Conservation (phyloP, 2,113 vertebrate species). For the Xiphophorus hellerii region DNA sequence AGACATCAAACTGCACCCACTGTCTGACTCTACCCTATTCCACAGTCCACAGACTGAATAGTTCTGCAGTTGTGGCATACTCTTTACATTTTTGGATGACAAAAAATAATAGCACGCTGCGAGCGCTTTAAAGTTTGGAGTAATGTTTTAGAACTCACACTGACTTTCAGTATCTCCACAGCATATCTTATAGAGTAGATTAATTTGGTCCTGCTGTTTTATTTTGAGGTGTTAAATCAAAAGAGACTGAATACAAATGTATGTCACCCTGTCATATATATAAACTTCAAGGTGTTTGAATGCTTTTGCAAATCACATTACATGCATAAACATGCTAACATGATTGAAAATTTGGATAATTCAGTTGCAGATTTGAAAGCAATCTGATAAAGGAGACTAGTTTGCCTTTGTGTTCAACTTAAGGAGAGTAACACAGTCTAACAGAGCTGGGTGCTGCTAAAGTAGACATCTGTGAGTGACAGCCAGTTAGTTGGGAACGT, state of each 20-base stretch:
- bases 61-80: too few species aligned
- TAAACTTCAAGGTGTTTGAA: neutral
- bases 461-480: conserved; percentile 61
- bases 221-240: neutral
- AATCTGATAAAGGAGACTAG: conserved; percentile 1
- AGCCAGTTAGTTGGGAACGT: conserved; percentile 48
- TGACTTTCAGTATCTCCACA: neutral
- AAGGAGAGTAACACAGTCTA: conserved; percentile 33
- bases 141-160: too few species aligned
- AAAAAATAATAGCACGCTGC: too few species aligned
- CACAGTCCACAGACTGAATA: too few species aligned
- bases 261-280: neutral
- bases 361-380: neutral
- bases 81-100: too few species aligned
- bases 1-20: too few species aligned
- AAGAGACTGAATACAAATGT: neutral
- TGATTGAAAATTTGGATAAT: conserved; percentile 15
- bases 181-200: neutral
- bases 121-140: too few species aligned
- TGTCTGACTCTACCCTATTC: too few species aligned
- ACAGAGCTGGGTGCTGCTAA: conserved; percentile 23
- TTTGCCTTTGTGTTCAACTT: conserved; percentile 15
- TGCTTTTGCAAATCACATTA: neutral
- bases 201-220: neutral
- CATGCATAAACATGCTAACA: neutral